Percentiles rank a stretch among this genome's conserved stretches.
Conservation (phyloP, 2,113 vertebrate genomes). For the Oriolus oriolus region DNA sequence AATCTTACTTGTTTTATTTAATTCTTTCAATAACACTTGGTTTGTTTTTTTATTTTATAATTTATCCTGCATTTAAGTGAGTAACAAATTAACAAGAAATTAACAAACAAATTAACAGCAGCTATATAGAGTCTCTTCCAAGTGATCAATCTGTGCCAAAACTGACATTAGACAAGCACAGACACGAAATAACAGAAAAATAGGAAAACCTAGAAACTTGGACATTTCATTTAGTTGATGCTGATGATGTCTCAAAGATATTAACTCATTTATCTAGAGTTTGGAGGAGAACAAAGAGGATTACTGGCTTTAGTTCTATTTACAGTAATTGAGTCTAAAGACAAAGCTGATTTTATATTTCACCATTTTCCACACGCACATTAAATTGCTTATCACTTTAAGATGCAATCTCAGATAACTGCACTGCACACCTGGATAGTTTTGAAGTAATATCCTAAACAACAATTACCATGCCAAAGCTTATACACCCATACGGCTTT, state of each 20-base stretch:
- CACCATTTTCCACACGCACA: background rate
- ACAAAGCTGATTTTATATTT: background rate
- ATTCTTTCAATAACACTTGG: background rate
- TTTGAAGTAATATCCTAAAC: background rate
- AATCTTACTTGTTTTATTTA: background rate
- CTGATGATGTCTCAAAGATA: background rate
- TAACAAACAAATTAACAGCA: background rate
- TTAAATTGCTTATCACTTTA: background rate
- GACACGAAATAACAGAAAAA: background rate
- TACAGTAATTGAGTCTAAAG: background rate
- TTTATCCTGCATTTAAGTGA: background rate
- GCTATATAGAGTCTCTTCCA: background rate
- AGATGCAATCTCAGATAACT: background rate
- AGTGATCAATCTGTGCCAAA: background rate
- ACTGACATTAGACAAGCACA: background rate
- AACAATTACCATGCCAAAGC: background rate
- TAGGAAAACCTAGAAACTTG: background rate
- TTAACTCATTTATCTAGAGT: background rate
- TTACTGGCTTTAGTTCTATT: background rate
- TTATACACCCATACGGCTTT: background rate
- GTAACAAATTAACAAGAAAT: background rate
- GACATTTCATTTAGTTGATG: background rate
- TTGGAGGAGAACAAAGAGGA: background rate
- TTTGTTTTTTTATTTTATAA: background rate
- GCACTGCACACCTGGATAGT: background rate